Evolutionary conservation across 2,113 vertebrate species (phyloP).

Genomic region (Euleptes europaea): DNA sequence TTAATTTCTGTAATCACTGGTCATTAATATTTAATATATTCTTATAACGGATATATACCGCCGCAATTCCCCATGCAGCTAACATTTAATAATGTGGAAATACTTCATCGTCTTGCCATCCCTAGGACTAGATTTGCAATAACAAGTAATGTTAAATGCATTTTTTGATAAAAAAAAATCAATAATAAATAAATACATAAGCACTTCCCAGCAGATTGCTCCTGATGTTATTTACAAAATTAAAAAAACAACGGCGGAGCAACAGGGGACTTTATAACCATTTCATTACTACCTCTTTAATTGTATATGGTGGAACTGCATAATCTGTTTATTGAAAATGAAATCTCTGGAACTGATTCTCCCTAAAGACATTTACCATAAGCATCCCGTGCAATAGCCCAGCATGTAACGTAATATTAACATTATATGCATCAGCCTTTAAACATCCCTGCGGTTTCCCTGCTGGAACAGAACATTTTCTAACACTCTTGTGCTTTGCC

Average conservation of each 20-base stretch:
- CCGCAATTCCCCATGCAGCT: conserved; percentile 69
- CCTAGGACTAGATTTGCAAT: conserved; percentile 84
- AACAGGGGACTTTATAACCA: conserved; percentile 85
- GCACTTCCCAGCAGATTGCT: conserved; percentile 83
- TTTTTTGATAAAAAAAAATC: conserved; percentile 76
- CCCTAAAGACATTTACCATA: conserved; percentile 82
- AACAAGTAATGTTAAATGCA: conserved; percentile 87
- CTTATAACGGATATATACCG: conserved; percentile 70
- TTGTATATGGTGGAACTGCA: conserved; percentile 78
- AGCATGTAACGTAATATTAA: conserved; percentile 82
- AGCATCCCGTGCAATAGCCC: conserved; percentile 79
- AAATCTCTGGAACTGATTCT: conserved; percentile 87
- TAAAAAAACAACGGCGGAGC: conserved; percentile 85
- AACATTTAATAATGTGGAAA: conserved; percentile 78
- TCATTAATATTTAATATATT: conserved; percentile 82
- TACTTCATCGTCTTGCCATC: conserved; percentile 73
- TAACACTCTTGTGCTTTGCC: conserved; percentile 74
- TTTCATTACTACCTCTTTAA: conserved; percentile 90
- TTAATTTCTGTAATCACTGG: conserved; percentile 75
- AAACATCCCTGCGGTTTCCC: conserved; percentile 68
- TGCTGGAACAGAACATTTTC: conserved; percentile 74
- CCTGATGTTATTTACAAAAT: conserved; percentile 94
- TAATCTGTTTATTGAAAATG: conserved; percentile 92
- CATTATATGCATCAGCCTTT: conserved; percentile 79
- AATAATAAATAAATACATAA: conserved; percentile 96